Evolutionary conservation across 2,113 vertebrate species (phyloP), one percentile per base, ranked within the genome.

Genomic region (Pterocles gutturalis): DNA sequence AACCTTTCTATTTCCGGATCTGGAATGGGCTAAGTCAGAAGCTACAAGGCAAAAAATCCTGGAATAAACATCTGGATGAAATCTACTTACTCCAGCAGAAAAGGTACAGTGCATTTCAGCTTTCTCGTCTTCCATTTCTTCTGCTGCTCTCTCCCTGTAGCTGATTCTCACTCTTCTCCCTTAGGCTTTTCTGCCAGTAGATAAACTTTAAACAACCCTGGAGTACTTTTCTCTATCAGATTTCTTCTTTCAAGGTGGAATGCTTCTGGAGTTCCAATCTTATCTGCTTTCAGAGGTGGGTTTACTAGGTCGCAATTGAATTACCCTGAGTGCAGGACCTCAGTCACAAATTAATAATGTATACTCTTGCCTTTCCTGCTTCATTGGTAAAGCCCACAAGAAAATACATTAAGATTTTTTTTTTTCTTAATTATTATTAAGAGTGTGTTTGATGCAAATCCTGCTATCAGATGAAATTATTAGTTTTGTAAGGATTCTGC

Each of bases 51-150:
- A 91, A 95, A 65, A 94, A 97, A 57, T 90, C 95, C 83, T 95
- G 96, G 95, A 69, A 95, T 49, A 96, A 96, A 91, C 85, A 64
- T 65, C 80, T 97, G 90, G 98, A 98, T 29, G 95, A 98, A 89
- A 96, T 95, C 36, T 86, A 97, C 71, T 96, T 98, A 93, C 89
- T 97, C 21, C 98, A 98, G 46, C 98, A 98, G 94, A 98, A 98
- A 94, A 98, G 98, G 98, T 98, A 97, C 46, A 8, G 91, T 87
- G 28, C 12, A 15, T 72, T 71, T 82, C 78, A 83, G 36, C 24
- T 53, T 81, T 33, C 76, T 71, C 41, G 21, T 87, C 73, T 92
- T 67, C 55, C 18, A 28, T 70, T 91, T 76, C 58, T 67, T 66
- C 57, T 90, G 36, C 66, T 91, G 48, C 61, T 70, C 36, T 81